Conservation (phyloP, 2,888 invertebrate genomes). For the Synergus gifuensis region DNA sequence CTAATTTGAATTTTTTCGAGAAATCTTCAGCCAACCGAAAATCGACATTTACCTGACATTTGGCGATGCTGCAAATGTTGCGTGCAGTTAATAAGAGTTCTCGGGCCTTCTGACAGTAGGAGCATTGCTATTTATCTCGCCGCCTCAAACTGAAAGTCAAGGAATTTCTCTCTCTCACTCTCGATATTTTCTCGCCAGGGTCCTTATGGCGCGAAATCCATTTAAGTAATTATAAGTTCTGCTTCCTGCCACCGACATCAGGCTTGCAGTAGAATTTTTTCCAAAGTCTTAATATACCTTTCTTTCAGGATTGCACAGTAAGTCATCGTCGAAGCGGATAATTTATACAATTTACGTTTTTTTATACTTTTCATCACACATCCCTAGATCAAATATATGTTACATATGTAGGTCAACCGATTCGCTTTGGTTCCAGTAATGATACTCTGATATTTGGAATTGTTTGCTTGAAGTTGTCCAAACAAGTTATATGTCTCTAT, state of each 20-base stretch:
- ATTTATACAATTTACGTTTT: background rate
- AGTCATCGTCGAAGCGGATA: background rate
- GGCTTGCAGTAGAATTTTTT: background rate
- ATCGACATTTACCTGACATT: conserved; percentile 24
- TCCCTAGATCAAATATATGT: no score
- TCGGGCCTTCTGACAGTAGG: background rate
- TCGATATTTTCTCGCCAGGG: background rate
- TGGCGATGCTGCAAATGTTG: conserved; percentile 23
- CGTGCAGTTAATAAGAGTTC: conserved; percentile 19
- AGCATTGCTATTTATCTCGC: conserved; percentile 18
- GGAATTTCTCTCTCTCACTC: conserved; percentile 21
- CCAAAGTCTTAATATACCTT: background rate
- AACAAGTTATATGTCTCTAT: background rate
- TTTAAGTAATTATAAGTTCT: conserved; percentile 27
- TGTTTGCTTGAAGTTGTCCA: background rate
- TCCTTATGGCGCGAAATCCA: conserved; percentile 29
- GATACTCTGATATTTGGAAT: no score
- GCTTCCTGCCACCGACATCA: conserved; percentile 27
- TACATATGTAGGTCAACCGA: no score
- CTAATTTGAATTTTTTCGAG: background rate
- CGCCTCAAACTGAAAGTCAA: conserved; percentile 36
- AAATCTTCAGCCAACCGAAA: background rate
- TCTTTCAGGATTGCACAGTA: background rate
- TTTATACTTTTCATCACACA: background rate
- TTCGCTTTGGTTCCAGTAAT: no score